Base-by-base conservation (phyloP, 2,113 vertebrate genomes). In the Chroicocephalus ridibundus region DNA sequence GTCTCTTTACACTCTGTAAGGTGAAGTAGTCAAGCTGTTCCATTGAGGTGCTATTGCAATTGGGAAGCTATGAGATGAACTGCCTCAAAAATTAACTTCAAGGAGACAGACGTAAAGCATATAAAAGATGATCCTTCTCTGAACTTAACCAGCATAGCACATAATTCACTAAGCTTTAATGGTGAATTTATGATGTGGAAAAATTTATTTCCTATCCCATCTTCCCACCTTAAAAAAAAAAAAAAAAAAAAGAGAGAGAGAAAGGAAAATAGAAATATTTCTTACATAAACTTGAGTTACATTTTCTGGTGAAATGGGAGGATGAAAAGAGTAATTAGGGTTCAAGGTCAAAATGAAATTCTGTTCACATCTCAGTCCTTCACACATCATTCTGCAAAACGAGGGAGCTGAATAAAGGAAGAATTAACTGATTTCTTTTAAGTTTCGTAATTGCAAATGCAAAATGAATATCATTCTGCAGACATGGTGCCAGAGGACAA, bases 401-500 rank as follows among this genome's bases (percentile, higher is more conserved):
- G 46, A 93, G 87, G 87, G 29, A 65, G 20, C 66, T 88, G 83
- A 95, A 93, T 9, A 96, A 77, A 97, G 64, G n/a, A 95, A 96
- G 78, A 97, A 97, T 95, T 89, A 96, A 96, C 94, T 78, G 77
- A 64, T 94, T 95, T 93, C 78, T 97, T 97, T 97, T 87, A 97
- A 97, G 86, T 97, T 93, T 78, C 79, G 47, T 89, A 90, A 96
- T 96, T 97, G 89, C 79, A 97, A 94, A 97, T 96, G 93, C 93
- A 96, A 95, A 98, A 95, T 97, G 69, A 96, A 76, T 96, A 92
- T 96, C 74, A 84, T 97, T 94, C 85, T 90, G 70, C 82, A 97
- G 95, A 96, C 86, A 72, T 75, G 86, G 86, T 97, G 97, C 97
- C 97, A 97, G 96, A 97, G 95, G 96, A 97, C 95, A 95, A 82